Base-by-base conservation (phyloP, 2,797 vertebrate genomes). In the Lemur catta region DNA sequence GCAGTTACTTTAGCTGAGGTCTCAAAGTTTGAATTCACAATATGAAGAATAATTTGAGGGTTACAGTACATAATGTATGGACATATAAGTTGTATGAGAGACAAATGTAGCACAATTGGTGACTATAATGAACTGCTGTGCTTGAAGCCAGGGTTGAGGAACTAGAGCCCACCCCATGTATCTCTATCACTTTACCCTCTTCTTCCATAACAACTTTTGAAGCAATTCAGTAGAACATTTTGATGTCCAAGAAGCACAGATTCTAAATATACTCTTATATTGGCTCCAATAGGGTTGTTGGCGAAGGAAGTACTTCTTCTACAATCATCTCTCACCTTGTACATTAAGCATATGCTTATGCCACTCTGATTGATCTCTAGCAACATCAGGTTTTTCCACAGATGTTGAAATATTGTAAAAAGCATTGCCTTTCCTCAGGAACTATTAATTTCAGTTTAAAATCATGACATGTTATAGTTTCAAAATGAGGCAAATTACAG, bases 401-500 rank as follows among this genome's bases (percentile, higher is more conserved):
- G 81, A 95, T 95, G 38, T 92, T 30, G 26, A 69, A 71, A 55
- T 78, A 0, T 69, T 90, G 8, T 91, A 46, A 71, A 89, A 41
- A 86, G 24, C 10, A 65, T 41, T 30, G 0, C 0, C 9, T 69
- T 95, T 93, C 59, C 6, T 26, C 7, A 57, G 7, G 9, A 69
- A 38, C 52, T 75, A 43, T 50, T 69, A 28, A 38, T 75, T 97
- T 94, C 88, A 89, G 67, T 94, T 22, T 26, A 80, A 75, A 96
- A 55, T 13, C 0, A 0, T 20, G 17, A 7, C 30, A 52, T 79
- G 38, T 91, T 28, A 78, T 96, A 94, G 72, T 85, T 95, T 87
- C 33, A 89, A 94, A 97, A 72, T n/a, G 59, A 78, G 69, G 7
- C n/a, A 38, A 94, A 65, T 84, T 89, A 48, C 38, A 91, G 88